Evolutionary conservation across 2,888 invertebrate genomes (phyloP), one percentile per base, ranked within the genome.

Genomic region (Alloscopus bannaensis): DNA sequence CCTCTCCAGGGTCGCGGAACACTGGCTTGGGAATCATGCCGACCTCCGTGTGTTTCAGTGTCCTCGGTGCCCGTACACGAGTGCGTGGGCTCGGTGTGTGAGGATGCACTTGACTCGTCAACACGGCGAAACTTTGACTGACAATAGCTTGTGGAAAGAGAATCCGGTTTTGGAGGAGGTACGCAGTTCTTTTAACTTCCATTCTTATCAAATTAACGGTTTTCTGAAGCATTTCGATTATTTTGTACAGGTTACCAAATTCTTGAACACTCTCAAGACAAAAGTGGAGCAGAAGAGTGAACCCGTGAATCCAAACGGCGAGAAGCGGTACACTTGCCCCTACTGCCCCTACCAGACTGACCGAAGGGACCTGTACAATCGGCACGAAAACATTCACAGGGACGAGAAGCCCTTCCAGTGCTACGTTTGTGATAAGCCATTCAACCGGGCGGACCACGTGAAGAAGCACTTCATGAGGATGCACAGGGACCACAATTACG

Each of bases 371-470:
- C 91, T 97, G 55, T 96, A 94, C 89, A 95, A 95, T 47, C 92
- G 96, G 40, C 96, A 97, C 88, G 96, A 96, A 89, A 96, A 96
- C 88, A 97, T 96, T 83, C 97, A 97, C 88, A 92, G 95, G 86
- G 95, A 95, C 88, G 96, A 96, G 88, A 96, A 97, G 88, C 96
- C 96, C 4, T 97, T 96, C 88, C 95, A 96, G 88, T 97, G 96
- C 88, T 96, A 96, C 88, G 93, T 96, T 36, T 96, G 96, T 88
- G 93, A 94, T 88, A 96, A 96, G 89, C 95, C 96, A 88, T 97
- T 97, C 90, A 97, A 96, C 89, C 91, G 96, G 66, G 96, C 96
- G 45, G 96, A 97, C 89, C 96, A 97, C 88, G 96, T 97, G 57
- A 97, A 97, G 89, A 97, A 97, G 87, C 96, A 97, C 88, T 96